Evolutionary conservation across 2,797 vertebrate species (phyloP).

Genomic region (Chloroceryle inda): DNA sequence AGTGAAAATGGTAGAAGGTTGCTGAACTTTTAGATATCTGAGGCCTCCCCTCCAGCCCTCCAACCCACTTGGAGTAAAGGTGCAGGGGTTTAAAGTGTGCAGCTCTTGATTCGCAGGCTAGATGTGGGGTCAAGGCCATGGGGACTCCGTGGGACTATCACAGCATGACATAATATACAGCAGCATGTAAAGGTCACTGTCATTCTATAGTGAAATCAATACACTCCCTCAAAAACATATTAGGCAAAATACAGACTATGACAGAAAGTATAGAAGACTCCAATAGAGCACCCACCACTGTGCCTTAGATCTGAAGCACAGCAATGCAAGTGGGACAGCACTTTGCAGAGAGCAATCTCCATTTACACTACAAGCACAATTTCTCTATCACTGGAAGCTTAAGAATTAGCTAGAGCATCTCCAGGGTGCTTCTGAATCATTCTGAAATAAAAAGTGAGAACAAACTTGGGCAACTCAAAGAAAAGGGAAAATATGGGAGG

Average conservation of each 20-base stretch:
- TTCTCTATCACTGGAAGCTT: background rate
- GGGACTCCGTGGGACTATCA: background rate
- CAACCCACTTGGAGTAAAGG: background rate
- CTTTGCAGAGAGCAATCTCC: background rate
- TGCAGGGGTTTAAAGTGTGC: background rate
- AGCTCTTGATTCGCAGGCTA: background rate
- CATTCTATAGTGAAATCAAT: slow-evolving; percentile 26
- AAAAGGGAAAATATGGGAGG: slow-evolving; percentile 6
- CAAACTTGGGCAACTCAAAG: slow-evolving; percentile 22
- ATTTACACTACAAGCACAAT: background rate
- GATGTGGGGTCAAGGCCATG: background rate
- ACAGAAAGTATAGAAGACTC: slow-evolving; percentile 12
- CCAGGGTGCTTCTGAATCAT: background rate
- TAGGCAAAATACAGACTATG: slow-evolving; percentile 16
- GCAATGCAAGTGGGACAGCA: background rate
- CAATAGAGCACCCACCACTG: background rate
- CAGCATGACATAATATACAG: background rate
- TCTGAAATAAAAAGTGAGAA: slow-evolving; percentile 32
- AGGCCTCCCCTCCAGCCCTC: background rate
- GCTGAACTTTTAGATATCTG: background rate
- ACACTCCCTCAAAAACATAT: slow-evolving; percentile 28
- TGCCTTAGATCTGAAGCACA: background rate
- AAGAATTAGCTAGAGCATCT: slow-evolving; percentile 4
- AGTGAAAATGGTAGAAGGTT: background rate
- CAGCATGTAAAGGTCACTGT: background rate